phyloP scores from a whole-genome alignment of 1,140 invertebrate species.

The Tetragnatha versicolor region DNA sequence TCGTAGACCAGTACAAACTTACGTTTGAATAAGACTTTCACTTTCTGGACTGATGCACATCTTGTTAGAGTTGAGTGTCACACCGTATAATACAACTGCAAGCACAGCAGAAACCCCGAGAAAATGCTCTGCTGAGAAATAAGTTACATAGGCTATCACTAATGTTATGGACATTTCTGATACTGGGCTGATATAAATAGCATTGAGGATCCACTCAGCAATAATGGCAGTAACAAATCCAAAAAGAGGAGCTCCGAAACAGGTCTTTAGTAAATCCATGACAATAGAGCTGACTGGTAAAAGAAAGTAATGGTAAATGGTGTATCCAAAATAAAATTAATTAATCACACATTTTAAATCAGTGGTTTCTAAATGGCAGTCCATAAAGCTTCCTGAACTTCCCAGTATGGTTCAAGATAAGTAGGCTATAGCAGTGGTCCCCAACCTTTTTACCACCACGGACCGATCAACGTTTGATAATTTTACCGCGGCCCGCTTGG shows the following conservation, averaged over 20 bases:
- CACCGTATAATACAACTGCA: conserved; percentile 65
- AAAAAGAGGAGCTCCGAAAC: conserved; percentile 63
- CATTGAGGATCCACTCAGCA: conserved; percentile 61
- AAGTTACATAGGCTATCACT: conserved; percentile 65
- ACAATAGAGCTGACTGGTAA: not conserved
- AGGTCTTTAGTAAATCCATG: conserved; percentile 47
- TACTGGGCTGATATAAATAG: conserved; percentile 64
- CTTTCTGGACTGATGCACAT: conserved; percentile 67
- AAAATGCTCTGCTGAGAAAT: conserved; percentile 64
- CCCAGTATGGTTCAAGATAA: too few relatives aligned
- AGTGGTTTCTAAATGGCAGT: too few relatives aligned
- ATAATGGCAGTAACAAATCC: conserved; percentile 64
- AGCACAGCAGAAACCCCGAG: conserved; percentile 66
- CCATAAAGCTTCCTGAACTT: too few relatives aligned
- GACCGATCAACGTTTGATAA: too few relatives aligned
- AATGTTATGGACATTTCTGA: conserved; percentile 66
- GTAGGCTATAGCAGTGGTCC: too few relatives aligned
- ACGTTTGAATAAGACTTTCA: conserved; percentile 65
- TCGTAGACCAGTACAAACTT: not conserved
- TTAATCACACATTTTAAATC: not conserved
- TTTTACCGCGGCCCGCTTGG: too few relatives aligned
- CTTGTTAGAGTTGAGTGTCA: conserved; percentile 63
- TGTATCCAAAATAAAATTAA: not conserved
- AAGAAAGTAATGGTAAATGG: not conserved
- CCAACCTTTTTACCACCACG: too few relatives aligned